Conservation (phyloP, 2,797 vertebrate species). For the Schizopygopsis malacanthus region DNA sequence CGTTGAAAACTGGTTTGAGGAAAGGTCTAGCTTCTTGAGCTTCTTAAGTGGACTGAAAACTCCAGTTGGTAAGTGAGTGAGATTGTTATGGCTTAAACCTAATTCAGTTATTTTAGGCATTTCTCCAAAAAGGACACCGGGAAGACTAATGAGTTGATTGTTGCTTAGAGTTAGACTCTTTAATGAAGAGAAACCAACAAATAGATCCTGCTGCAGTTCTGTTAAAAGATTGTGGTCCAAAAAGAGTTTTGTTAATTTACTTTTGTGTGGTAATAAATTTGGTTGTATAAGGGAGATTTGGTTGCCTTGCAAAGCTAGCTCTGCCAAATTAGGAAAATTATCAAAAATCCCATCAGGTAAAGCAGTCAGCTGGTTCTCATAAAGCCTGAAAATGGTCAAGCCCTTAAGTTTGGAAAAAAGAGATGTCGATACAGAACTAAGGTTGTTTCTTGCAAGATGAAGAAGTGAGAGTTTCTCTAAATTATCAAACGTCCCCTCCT, state of each 20-base stretch:
- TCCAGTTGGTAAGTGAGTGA: slow-evolving; percentile 74
- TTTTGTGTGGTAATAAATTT: slow-evolving; percentile 75
- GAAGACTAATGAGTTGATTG: slow-evolving; percentile 74
- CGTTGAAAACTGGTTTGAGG: slow-evolving; percentile 73
- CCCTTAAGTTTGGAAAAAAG: slow-evolving; percentile 75
- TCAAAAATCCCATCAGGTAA: slow-evolving; percentile 77
- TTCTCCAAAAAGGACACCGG: slow-evolving; percentile 73
- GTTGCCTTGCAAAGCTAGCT: slow-evolving; percentile 75
- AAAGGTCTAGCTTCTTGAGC: slow-evolving; percentile 75
- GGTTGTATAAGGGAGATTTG: slow-evolving; percentile 71
- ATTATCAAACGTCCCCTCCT: slow-evolving; percentile 79
- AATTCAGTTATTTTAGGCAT: slow-evolving; percentile 68
- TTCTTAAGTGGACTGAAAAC: slow-evolving; percentile 75
- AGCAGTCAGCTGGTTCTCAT: slow-evolving; percentile 77
- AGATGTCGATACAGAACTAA: slow-evolving; percentile 66
- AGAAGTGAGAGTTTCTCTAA: slow-evolving; percentile 72
- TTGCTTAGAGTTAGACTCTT: slow-evolving; percentile 71
- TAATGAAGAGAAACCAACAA: slow-evolving; percentile 77
- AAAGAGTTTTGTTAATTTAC: slow-evolving; percentile 71
- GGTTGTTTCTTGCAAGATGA: slow-evolving; percentile 79
- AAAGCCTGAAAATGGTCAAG: slow-evolving; percentile 73
- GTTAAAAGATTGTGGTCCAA: slow-evolving; percentile 78
- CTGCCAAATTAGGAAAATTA: slow-evolving; percentile 69
- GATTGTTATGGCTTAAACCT: slow-evolving; percentile 75
- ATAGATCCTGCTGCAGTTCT: slow-evolving; percentile 71